These are phyloP conservation scores for Campylorhamphus procurvoides DNA, from an alignment of 2,113 vertebrate genomes.

Conservation along the genomic window DNA sequence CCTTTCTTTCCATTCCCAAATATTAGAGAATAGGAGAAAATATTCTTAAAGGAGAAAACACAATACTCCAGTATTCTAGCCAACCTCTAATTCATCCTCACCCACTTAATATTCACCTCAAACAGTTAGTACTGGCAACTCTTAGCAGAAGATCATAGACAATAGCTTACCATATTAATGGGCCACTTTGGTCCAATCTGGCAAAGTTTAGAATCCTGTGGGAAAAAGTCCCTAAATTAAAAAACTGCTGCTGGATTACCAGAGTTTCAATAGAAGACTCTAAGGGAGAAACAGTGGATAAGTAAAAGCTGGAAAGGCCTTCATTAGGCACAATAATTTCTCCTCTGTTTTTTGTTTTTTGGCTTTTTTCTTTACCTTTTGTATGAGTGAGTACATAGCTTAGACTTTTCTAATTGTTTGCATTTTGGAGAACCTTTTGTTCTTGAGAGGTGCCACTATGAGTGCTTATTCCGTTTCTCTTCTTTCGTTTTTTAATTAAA, in stretches of 20 bases:
- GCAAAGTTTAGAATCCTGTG: not conserved
- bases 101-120: not conserved
- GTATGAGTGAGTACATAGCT: not conserved
- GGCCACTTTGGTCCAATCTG: not conserved
- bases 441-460: not conserved
- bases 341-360: not conserved
- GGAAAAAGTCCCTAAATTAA: not conserved
- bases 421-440: not conserved
- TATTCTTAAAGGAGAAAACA: not conserved
- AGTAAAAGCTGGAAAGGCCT: not conserved
- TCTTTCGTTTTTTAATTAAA: conserved; percentile 36
- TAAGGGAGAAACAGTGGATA: not conserved
- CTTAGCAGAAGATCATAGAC: not conserved
- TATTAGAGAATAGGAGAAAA: not conserved
- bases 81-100: not conserved
- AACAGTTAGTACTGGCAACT: not conserved
- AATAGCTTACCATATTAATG: not conserved
- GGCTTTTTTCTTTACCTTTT: not conserved
- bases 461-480: not conserved
- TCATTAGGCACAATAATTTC: not conserved
- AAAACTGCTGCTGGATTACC: not conserved
- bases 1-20: not conserved
- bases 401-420: not conserved
- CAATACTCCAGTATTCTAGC: not conserved
- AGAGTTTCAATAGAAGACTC: not conserved